Base-by-base conservation (phyloP, 2,888 invertebrate genomes). In the Lasius platythorax region DNA sequence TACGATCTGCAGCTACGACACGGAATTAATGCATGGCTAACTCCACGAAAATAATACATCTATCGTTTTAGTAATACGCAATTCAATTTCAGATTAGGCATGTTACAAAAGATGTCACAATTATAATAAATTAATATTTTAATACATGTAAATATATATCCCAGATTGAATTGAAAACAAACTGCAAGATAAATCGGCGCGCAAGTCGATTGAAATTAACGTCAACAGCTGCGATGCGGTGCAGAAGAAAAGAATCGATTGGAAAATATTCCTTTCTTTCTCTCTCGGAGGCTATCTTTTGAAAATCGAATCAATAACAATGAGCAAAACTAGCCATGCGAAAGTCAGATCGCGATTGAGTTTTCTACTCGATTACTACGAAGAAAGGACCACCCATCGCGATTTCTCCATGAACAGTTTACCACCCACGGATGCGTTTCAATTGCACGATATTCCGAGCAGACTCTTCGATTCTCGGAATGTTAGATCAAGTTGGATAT, bases 341-440 rank as follows among this genome's bases (percentile, higher is more conserved):
- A 89, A 89, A 88, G 88, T 88, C 86, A 87, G 88, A 90, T 88
- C 87, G 86, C 87, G 90, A 91, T 91, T 87, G 90, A 88, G 89
- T 92, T 93, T 92, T 92, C 89, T 91, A 91, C 90, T 87, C 90
- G 92, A 92, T 91, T 91, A 87, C 89, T 87, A 82, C 85, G 85
- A 89, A 81, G 86, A 78, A 78, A 83, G 88, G 90, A 91, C 92
- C 92, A 87, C 92, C 92, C 83, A 92, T 87, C 85, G 92, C 58
- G 91, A 88, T 87, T 88, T 88, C 85, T 90, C 83, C 85, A 87
- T 87, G 86, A 89, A 85, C 87, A 84, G 84, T 84, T 86, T 88
- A 86, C 87, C 89, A 85, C 87, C 87, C 86, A 87, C 85, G 89
- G 88, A 88, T 78, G 64, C 84, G 58, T 84, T 83, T 73, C 68